Percentiles rank a stretch among this genome's conserved stretches.
Conservation (phyloP, 2,797 vertebrate species). For the Sciaenops ocellatus region DNA sequence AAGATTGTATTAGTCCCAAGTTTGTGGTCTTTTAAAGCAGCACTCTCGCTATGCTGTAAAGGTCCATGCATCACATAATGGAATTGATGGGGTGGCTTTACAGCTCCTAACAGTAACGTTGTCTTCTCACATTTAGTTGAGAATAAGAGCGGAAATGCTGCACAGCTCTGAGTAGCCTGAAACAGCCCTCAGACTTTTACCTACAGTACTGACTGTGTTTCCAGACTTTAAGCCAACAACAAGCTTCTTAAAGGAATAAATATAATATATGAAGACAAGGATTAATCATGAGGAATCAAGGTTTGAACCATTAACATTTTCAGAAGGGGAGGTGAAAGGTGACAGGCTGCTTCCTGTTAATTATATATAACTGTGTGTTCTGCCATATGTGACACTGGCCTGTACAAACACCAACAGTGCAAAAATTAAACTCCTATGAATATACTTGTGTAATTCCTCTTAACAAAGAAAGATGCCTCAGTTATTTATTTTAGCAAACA, state of each 20-base stretch:
- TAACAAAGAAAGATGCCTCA: constrained; percentile 29
- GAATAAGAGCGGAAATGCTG: constrained; percentile 27
- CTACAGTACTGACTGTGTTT: background rate
- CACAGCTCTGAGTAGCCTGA: constrained; percentile 19
- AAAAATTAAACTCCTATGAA: constrained; percentile 42
- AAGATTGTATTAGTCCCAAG: constrained; percentile 76
- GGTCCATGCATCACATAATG: constrained; percentile 61
- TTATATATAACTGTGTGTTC: constrained; percentile 1
- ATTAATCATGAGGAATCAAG: constrained; percentile 8
- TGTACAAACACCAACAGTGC: constrained; percentile 27
- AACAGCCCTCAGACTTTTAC: constrained; percentile 11
- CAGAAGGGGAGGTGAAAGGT: constrained; percentile 15
- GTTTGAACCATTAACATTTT: constrained; percentile 40
- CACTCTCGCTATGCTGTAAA: constrained; percentile 54
- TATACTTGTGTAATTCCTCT: constrained; percentile 37
- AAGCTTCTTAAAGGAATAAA: constrained; percentile 3
- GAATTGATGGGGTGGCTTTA: constrained; percentile 57
- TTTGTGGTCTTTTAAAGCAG: constrained; percentile 73
- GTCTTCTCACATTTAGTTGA: constrained; percentile 51
- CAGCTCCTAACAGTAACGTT: constrained; percentile 47
- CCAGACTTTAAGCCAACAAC: constrained; percentile 19
- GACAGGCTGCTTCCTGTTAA: constrained; percentile 23
- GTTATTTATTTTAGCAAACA: constrained; percentile 26
- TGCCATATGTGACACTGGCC: constrained; percentile 15
- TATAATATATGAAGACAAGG: background rate